Conservation (phyloP, 1,140 invertebrate genomes). For the Leptoteleia sp. region DNA sequence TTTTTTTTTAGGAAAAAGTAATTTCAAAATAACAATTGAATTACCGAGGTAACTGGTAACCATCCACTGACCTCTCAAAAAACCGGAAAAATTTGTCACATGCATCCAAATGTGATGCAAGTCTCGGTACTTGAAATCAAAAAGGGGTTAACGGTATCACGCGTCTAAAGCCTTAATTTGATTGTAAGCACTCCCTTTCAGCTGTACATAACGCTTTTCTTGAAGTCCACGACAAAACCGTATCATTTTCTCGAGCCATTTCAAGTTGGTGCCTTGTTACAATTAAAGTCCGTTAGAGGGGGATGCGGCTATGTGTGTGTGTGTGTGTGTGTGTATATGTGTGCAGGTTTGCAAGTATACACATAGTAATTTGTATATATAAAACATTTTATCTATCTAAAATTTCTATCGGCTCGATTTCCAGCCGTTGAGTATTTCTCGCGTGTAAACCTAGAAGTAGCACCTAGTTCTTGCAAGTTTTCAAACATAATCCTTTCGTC, state of each 20-base stretch:
- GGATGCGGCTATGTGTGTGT: no score
- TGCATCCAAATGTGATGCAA: no score
- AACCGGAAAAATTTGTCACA: no score
- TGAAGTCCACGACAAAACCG: constrained; percentile 25
- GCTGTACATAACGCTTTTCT: constrained; percentile 28
- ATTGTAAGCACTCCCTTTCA: constrained; percentile 4
- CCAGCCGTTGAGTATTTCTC: constrained; percentile 53
- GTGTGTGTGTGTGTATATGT: constrained; percentile 7
- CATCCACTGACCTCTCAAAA: no score
- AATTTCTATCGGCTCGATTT: constrained; percentile 54
- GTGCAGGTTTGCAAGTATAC: constrained; percentile 42
- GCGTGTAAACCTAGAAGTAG: constrained; percentile 59
- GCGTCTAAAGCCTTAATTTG: constrained; percentile 20
- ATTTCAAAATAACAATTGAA: background rate
- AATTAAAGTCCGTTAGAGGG: constrained; percentile 35
- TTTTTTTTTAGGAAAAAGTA: no score
- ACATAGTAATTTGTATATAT: constrained; percentile 59
- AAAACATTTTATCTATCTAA: constrained; percentile 65
- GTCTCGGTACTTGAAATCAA: no score
- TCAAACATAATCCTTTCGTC: constrained; percentile 36
- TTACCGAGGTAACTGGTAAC: no score
- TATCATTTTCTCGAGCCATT: constrained; percentile 23
- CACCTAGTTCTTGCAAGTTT: constrained; percentile 60
- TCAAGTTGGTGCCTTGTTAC: constrained; percentile 44
- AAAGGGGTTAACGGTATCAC: no score